Evolutionary conservation across 1,140 invertebrate species (phyloP).

Genomic region (Harpegnathos saltator): DNA sequence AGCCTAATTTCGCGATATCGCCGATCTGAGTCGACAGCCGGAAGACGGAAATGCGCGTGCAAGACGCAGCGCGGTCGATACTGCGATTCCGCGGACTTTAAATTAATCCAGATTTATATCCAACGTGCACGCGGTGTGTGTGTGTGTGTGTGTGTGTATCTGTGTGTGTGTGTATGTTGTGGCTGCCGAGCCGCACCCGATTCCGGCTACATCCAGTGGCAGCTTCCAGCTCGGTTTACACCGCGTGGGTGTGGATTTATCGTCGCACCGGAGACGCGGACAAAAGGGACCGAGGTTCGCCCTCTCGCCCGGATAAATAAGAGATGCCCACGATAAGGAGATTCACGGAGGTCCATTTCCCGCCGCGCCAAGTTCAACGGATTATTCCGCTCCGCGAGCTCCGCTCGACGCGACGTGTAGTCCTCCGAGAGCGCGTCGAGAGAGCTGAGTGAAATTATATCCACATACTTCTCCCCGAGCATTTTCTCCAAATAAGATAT

Average conservation of each 20-base stretch:
- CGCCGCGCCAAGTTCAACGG: slow-evolving; percentile 18
- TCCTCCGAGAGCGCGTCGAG: slow-evolving; percentile 32
- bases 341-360: slow-evolving; percentile 21
- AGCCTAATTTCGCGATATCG: neutral
- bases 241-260: slow-evolving; percentile 76
- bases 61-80: slow-evolving; percentile 48
- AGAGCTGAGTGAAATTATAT: slow-evolving; percentile 14
- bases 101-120: slow-evolving; percentile 73
- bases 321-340: slow-evolving; percentile 40
- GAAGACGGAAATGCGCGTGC: neutral
- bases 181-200: slow-evolving; percentile 57
- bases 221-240: slow-evolving; percentile 71
- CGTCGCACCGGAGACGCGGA: slow-evolving; percentile 62
- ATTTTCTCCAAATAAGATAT: neutral
- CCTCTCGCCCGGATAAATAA: slow-evolving; percentile 46
- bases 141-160: no score
- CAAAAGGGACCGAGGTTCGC: slow-evolving; percentile 60
- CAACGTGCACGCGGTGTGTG: neutral
- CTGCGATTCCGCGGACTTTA: slow-evolving; percentile 61
- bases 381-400: slow-evolving; percentile 13
- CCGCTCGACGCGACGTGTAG: no score
- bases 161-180: no score
- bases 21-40: neutral
- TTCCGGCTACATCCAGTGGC: slow-evolving; percentile 43
- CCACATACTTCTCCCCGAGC: neutral